Base-by-base conservation (phyloP, 2,888 invertebrate species). In the Eretmocerus hayati region DNA sequence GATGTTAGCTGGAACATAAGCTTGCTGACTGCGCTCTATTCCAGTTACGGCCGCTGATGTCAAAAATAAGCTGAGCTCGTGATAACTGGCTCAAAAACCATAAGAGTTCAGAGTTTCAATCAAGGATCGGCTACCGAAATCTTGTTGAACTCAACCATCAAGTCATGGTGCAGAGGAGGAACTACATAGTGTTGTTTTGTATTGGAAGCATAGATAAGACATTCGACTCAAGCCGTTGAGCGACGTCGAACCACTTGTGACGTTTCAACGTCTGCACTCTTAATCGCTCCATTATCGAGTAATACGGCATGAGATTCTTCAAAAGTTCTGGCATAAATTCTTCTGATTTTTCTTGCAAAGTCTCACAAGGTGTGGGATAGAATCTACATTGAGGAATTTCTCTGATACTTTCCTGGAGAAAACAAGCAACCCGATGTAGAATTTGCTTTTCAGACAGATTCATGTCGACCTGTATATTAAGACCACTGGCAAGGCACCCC, bases 1-100 rank as follows among this genome's bases (percentile, higher is more conserved):
- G 3, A 42, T n/a, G 5, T n/a, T 20, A 13, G 42, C 30, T n/a
- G 42, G 31, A 13, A 32, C 42, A 42, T 26, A 42, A 13, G 32
- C 19, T 19, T 26, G 30, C 19, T 15, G 9, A 31, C 19, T 42
- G 15, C 19, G 30, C 6, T 26, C 42, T 15, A 30, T n/a, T n/a
- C 32, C 42, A 11, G 2, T 18, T 6, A 15, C 31, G 18, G 32
- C 42, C 8, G 42, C 20, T 15, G 21, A 6, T 11, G 16, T 42
- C 5, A 42, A 18, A 31, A 42, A 26, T 19, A 11, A 23, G 8
- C 42, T 3, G 3, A 42, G 19, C 4, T 42, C 42, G 20, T 26
- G 15, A 16, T 42, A 16, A 13, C 16, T 9, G n/a, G 16, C 13
- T 9, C 42, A 42, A 19, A 42, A 42, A 11, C 42, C 31, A 31